Evolutionary conservation across 30 jellyfish, hydroid and myxozoan genomes (phyloP), one percentile per base, ranked within the genome.

Genomic region (Cassiopea andromeda): DNA sequence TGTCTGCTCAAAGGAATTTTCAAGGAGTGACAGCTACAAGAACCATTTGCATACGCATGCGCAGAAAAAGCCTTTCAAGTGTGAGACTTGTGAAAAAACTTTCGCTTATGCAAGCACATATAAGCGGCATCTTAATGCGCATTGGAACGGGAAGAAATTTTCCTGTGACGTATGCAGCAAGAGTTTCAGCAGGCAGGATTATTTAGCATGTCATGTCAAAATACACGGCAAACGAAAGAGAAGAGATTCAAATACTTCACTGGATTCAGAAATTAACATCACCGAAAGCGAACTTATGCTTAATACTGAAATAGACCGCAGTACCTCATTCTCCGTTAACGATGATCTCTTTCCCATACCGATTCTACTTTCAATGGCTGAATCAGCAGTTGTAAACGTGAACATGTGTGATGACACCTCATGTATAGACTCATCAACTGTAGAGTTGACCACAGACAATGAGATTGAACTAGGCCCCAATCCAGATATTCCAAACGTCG

Each of bases 11-110:
- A 91, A 80, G 60, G 97, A 79, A 6, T 91, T 91, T 87, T 80
- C 91, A 19, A 82, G 97, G 49, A 59, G 49, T 57, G 97, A 91
- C 94, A 91, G 94, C 72, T 91, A 91, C 84, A 91, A 91, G 80
- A 84, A 78, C 77, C 97, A 91, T 81, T 43, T 91, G 84, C 86
- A 69, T 50, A 74, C 93, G 14, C 97, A 91, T 78, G 47, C 94
- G 17, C 68, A 72, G 16, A 57, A 76, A 44, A 91, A 91, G 84
- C 97, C 97, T 4, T 79, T 57, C 64, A 75, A 64, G 45, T 91
- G 97, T 61, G 84, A 84, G 69, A 43, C 60, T 44, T 91, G 97
- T 66, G 91, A 49, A 64, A 84, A 73, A 69, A 90, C 49, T 61
- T 91, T 91, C 82, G 91, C 89, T 13, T 91, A 91, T 61, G 79